Base-by-base conservation (phyloP, 2,888 invertebrate genomes). In the Pemphredon lugubris region DNA sequence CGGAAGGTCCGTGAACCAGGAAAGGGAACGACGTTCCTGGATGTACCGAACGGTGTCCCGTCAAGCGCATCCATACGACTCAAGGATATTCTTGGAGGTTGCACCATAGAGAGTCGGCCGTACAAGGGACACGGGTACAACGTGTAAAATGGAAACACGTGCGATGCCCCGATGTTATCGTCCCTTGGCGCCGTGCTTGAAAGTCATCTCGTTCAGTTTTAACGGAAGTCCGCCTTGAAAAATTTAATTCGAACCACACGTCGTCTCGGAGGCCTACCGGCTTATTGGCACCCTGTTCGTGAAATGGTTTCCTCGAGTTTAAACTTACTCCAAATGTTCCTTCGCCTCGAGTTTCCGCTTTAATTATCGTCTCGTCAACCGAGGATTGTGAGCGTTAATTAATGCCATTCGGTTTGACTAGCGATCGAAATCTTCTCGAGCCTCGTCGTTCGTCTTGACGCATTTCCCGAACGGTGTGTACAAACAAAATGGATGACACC, bases 131-230 rank as follows among this genome's bases (percentile, higher is more conserved):
- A 9, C 40, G 40, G 39, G 72, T 75, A 67, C 77, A 73, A 75
- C 77, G 74, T 77, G 81, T 85, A 84, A 84, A 84, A 79, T 77
- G 79, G 79, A 84, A 84, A 84, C 85, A 84, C 84, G 77, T 84
- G 85, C 75, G 81, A 83, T 79, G 70, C 73, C 57, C n/a, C 72
- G 84, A 85, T 83, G 79, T 59, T 85, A 85, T 85, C 84, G 73
- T 42, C 63, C 51, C 59, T 66, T 80, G 84, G 85, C 85, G 84
- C 84, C 83, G 73, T 47, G 64, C 73, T 60, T 66, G 64, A 72
- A 60, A 63, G 47, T 69, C 76, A 75, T 69, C 70, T 68, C 57
- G 75, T 71, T 75, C 72, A 76, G 77, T 77, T 72, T 79, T 71
- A 73, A 65, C 85, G 85, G 85, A 87, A 85, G 87, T 87, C 73